Conservation (phyloP, 2,797 vertebrate species). For the Sylvilagus floridanus region DNA sequence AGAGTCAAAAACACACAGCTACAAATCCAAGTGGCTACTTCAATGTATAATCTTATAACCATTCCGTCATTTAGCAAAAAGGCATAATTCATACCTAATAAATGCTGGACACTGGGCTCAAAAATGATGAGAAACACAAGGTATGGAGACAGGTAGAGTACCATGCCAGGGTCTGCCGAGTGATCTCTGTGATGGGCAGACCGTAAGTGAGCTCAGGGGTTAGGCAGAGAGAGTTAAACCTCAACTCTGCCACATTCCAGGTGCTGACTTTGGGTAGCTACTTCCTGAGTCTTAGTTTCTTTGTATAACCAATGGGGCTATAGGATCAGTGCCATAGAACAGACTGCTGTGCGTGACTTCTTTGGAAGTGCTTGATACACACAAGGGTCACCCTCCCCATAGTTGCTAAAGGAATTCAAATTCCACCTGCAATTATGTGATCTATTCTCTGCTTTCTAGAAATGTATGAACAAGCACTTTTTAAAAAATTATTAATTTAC, state of each 20-base stretch:
- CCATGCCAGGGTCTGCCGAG: fast-evolving
- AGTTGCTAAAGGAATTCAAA: not conserved
- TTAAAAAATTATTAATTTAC: too few species aligned
- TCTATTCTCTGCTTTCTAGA: not conserved
- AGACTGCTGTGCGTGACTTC: fast-evolving
- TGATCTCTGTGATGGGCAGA: not conserved
- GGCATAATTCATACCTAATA: not conserved
- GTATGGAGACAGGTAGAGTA: not conserved
- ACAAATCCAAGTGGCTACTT: too few species aligned
- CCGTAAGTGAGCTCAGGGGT: not conserved
- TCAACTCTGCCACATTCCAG: not conserved
- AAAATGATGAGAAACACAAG: not conserved
- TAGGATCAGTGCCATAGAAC: not conserved
- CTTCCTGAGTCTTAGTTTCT: not conserved
- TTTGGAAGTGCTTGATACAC: not conserved
- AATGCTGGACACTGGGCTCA: not conserved
- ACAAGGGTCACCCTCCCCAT: too few species aligned
- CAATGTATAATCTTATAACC: fast-evolving
- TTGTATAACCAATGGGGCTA: not conserved
- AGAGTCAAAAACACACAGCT: not conserved
- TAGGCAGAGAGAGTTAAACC: too few species aligned
- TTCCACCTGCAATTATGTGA: not conserved
- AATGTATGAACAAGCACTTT: not conserved
- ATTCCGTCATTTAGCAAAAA: not conserved
- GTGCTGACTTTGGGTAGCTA: not conserved